Conservation (phyloP, 2,113 vertebrate genomes). For the Dasyornis broadbenti region DNA sequence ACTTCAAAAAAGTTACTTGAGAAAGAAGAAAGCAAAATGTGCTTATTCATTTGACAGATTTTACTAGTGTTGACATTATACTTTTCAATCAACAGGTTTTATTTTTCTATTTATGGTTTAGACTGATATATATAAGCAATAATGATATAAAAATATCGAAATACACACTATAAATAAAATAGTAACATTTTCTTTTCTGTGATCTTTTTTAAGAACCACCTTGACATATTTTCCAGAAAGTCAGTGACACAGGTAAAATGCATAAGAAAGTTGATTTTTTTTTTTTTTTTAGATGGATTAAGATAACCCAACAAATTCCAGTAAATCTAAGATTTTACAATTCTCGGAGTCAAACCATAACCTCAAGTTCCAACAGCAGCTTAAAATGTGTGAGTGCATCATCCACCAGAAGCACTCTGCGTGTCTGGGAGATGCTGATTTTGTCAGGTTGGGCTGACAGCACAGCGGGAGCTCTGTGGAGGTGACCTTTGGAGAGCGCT, state of each 20-base stretch:
- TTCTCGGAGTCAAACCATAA: not conserved
- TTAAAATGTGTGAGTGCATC: fast-evolving
- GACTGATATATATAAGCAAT: not conserved
- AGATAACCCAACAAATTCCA: not conserved
- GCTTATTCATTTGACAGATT: not conserved
- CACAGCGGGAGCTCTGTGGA: fast-evolving
- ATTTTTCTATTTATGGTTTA: not conserved
- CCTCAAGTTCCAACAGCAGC: not conserved
- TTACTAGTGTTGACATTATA: not conserved
- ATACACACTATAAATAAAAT: not conserved
- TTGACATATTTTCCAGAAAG: not conserved
- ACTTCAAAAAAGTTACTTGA: not conserved
- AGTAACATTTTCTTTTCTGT: not conserved
- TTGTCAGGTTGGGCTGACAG: not conserved
- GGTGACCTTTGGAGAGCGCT: not conserved
- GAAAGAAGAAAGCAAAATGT: not conserved
- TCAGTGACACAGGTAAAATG: not conserved
- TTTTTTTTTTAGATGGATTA: not conserved
- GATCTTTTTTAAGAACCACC: not conserved
- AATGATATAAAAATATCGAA: not conserved
- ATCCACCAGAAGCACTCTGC: not conserved
- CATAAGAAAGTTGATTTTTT: not conserved
- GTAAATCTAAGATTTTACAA: not conserved
- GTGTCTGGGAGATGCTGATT: not conserved
- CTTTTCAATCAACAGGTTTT: not conserved